Base-by-base conservation (phyloP, 2,888 invertebrate species). In the Scelioninae gen. 2 region DNA sequence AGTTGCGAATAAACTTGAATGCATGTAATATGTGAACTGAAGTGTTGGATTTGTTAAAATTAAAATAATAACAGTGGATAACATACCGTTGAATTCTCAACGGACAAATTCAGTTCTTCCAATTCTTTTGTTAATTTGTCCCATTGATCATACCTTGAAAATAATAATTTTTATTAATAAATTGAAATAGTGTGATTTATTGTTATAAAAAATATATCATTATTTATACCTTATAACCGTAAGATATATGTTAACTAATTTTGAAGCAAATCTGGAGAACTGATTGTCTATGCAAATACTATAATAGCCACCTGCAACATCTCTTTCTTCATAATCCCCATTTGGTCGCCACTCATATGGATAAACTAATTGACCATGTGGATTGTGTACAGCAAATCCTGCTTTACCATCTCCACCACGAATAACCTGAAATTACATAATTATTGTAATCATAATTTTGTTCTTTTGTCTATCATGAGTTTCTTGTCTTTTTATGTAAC, bases 371-470 rank as follows among this genome's bases (percentile, higher is more conserved):
- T 92, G 89, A 0, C 95, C 95, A 60, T 91, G 90, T 0, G 96
- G 96, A 86, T 96, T 93, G 71, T 95, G 90, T 0, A 97, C 94
- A 0, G 95, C 95, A 84, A 96, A 95, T 1, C 96, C 96, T 70
- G 96, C 96, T 92, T 95, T 96, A 7, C 96, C 95, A 87, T 97
- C 96, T 15, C 96, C 96, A 4, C 97, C 97, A 84, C 95, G 90
- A 77, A 97, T 89, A 16, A 96, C 96, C 96, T 96, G 57, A 37
- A 64, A 58, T 45, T 13, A 25, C 25, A 25, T 25, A 4, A 25
- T 25, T 25, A 25, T 25, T 25, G 6, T 25, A 25, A 6, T n/a
- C 3, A 25, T 25, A 25, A 25, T 25, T 25, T n/a, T n/a, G n/a
- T n/a, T n/a, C n/a, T n/a, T n/a, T n/a, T n/a, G n/a, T n/a, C n/a